Base-by-base conservation (phyloP, 1,140 invertebrate species). In the Phortica variegata region DNA sequence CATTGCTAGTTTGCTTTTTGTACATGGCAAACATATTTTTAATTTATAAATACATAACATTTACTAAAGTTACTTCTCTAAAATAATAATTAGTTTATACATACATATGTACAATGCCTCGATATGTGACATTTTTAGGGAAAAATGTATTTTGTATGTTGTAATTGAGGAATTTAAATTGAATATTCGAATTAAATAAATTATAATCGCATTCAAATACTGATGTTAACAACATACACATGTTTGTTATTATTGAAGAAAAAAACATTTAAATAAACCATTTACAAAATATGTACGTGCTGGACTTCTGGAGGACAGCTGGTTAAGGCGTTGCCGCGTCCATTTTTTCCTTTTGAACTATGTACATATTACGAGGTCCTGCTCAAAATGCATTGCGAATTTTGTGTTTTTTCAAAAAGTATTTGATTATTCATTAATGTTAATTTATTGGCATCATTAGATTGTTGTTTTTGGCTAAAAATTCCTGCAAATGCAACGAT, bases 111-210 rank as follows among this genome's bases (percentile, higher is more conserved):
- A 49, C 40, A 40, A 7, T 52, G 39, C 36, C 54, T 23, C 48
- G 38, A 43, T 32, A 48, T 57, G 63, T 68, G 63, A 66, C 62
- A 49, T 49, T 21, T 60, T 66, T 66, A 66, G 62, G 65, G 62
- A 66, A 31, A 8, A 7, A 31, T 8, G 7, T 12, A 31, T 31
- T 31, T 31, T 31, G 29, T 12, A 31, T 7, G 12, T 31, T 12
- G 29, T 8, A 8, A 8, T 31, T 31, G 12, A 31, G 29, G 29
- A 31, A 31, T 31, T 12, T 31, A 31, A 7, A 31, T 12, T 8
- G 7, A 31, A 31, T 31, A 7, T 8, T 8, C 29, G 7, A 31
- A 31, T 31, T 31, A 31, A 31, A 31, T 31, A 12, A 31, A 31
- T 12, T 12, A 8, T 31, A 12, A 31, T 8, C 29, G 12, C 12